Base-by-base conservation (phyloP, 1,140 invertebrate genomes). In the Anastrepha obliqua region DNA sequence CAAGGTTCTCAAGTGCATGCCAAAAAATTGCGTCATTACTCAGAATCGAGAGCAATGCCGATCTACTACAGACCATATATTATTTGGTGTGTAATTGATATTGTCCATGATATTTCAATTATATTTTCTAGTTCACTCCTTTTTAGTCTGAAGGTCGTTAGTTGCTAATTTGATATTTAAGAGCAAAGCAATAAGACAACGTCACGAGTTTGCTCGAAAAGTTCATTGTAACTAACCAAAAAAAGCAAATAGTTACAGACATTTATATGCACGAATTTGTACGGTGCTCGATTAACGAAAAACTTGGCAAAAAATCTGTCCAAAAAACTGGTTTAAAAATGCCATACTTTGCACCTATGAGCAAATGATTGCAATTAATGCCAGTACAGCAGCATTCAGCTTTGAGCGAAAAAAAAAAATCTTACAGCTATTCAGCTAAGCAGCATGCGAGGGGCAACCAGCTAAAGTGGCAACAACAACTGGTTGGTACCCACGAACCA, bases 321-420 rank as follows among this genome's bases (percentile, higher is more conserved):
- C 8, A 67, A 55, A 55, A 81, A 81, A 81, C 74, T 29, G 74
- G 74, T 81, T 81, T 58, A 11, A 20, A 81, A 81, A 81, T 29
- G 29, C 29, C 29, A 29, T 81, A 81, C 20, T 81, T 81, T 58
- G 74, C 74, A 29, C 74, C 47, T 55, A 20, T 81, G 29, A 81
- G 74, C 74, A 81, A 81, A 58, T 81, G 47, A 81, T 81, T 81
- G 74, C n/a, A 81, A 81, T 81, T 81, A 81, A 81, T 55, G 74
- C 4, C 74, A 78, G 74, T 44, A 13, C 20, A 29, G 11, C 29
- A 9, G 29, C 29, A 13, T 11, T 29, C 29, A 3, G 29, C 20
- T 29, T 29, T 29, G 0, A 29, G 29, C 29, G 29, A 29, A 67
- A 29, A 8, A 42, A 2, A 39, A 67, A 67, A 39, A 67, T 42